Evolutionary conservation across 2,797 vertebrate species (phyloP), one percentile per base, ranked within the genome.

Genomic region (Oceanodroma leucorhoa): DNA sequence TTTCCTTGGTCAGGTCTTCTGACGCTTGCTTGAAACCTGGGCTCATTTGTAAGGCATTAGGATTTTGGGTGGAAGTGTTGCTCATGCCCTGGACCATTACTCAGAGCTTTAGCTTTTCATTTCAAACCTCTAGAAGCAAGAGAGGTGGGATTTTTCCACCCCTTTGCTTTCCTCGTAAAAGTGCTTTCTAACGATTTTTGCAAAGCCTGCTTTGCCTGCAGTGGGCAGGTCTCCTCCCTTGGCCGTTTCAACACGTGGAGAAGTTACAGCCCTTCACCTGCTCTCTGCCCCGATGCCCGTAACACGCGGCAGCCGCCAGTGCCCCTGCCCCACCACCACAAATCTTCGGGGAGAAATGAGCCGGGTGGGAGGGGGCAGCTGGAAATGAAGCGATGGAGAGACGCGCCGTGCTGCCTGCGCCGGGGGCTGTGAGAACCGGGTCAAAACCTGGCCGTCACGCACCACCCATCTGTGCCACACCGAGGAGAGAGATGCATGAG

Each of bases 1-100:
- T 75, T 86, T 69, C 83, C 34, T 67, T 53, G 32, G 29, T 78
- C 36, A 50, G 66, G 40, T 85, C 62, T 83, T 95, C 46, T 57
- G 65, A 77, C 29, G 20, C 13, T 41, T 53, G 20, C 34, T 60
- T 65, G 45, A 84, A 71, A 94, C 27, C 23, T 34, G 41, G 36
- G 34, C 36, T 87, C 77, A 79, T 96, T 83, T 89, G 65, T 87
- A 92, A 94, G 46, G 79, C 66, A 84, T 87, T 55, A 71, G 19
- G 40, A 40, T 93, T 95, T 65, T 9, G 70, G 60, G 81, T 84
- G 58, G 92, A 96, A 83, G 62, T 36, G 24, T 43, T 79, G 41
- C 71, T 95, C 20, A 19, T 22, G 67, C 15, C 26, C 29, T 77
- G 78, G 75, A 66, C 26, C 7, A 0, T 32, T 23, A 65, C 19